Base-by-base conservation (phyloP, 53 echinoderm and acorn worm genomes). In the Zoroaster sp. region DNA sequence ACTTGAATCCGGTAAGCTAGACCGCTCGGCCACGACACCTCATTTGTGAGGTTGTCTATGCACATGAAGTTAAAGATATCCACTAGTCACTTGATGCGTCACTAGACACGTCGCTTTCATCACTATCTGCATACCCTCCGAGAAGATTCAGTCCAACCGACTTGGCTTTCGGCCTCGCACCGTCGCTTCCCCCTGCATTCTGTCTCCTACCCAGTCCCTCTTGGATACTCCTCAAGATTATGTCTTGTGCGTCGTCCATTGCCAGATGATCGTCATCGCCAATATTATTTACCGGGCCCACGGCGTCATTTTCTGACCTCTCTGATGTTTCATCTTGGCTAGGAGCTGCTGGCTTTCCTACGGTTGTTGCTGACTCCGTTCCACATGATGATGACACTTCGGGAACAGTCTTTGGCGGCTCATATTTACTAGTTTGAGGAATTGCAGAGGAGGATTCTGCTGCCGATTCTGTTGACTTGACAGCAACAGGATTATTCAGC, bases 101-200 rank as follows among this genome's bases (percentile, higher is more conserved):
- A 46, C 71, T 71, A 15, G n/a, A 10, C 53, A 71, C 89, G 5
- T 89, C 67, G 31, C 79, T 78, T 31, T 78, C 78, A 4, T 94
- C 95, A 86, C 95, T 95, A 45, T 90, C 93, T 18, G 77, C 90
- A 75, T 95, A 95, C 12, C 92, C 93, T 17, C 95, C 95, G 4
- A 95, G 75, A 12, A 95, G 87, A 49, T 91, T 93, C n/a, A 95
- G 83, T 18, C 92, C 94, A 55, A 92, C 85, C 4, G 92, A 89
- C 87, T 92, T 94, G 53, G 86, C 92, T 43, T 75, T 91, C 31
- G 46, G 75, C 41, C 73, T 71, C 14, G 78, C 92, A 21, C 54
- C 85, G 0, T 39, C 72, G 8, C 87, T 87, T 28, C 72, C 86
- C 72, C 38, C 70, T 47, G 70, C 51, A 35, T 10, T 35, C 70